A percentile compares a stretch with the other conserved stretches of the same genome.
phyloP scores from a whole-genome alignment of 2,797 vertebrate species.

The Eupleurogrammus muticus region DNA sequence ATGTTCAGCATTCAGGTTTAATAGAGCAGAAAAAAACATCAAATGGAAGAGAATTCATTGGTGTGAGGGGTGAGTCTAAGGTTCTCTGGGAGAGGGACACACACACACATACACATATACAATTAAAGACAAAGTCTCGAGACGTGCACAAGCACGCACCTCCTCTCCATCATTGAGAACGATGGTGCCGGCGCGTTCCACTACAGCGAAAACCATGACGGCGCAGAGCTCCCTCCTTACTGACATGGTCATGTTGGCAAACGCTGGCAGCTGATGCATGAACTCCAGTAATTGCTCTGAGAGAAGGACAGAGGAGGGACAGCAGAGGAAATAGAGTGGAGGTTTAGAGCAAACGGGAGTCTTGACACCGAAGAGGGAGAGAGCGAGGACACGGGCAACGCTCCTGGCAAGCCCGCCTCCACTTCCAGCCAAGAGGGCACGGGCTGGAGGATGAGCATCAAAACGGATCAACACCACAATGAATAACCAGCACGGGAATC shows the following conservation, averaged over 20 bases:
- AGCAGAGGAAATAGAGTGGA: conserved; percentile 13
- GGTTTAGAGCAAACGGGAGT: conserved; percentile 38
- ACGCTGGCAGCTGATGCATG: conserved; percentile 99
- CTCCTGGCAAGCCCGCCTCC: conserved; percentile 31
- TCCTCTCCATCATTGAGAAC: conserved; percentile 98
- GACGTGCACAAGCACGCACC: conserved; percentile 80
- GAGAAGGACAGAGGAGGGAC: conserved; percentile 49
- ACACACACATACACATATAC: conserved; percentile 9
- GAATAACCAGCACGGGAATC: conserved; percentile 42
- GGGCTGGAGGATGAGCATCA: conserved; percentile 36
- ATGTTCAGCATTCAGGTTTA: conserved; percentile 71
- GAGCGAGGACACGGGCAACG: conserved; percentile 8
- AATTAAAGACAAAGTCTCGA: conserved; percentile 22
- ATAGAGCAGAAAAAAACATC: conserved; percentile 78
- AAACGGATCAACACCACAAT: conserved; percentile 43
- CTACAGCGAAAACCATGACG: conserved; percentile 99
- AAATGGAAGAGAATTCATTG: conserved; percentile 56
- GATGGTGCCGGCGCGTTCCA: conserved; percentile 96
- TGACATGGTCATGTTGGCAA: conserved; percentile 99
- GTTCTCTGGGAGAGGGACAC: conserved; percentile 34
- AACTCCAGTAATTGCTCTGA: conserved; percentile 99
- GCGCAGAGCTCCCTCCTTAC: conserved; percentile 98
- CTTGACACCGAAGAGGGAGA: conserved; percentile 38
- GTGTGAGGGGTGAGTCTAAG: conserved; percentile 47
- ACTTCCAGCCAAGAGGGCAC: conserved; percentile 26